Percentiles rank a stretch among this genome's conserved stretches.
phyloP scores from a whole-genome alignment of 2,888 invertebrate species.

The Candidula unifasciata region DNA sequence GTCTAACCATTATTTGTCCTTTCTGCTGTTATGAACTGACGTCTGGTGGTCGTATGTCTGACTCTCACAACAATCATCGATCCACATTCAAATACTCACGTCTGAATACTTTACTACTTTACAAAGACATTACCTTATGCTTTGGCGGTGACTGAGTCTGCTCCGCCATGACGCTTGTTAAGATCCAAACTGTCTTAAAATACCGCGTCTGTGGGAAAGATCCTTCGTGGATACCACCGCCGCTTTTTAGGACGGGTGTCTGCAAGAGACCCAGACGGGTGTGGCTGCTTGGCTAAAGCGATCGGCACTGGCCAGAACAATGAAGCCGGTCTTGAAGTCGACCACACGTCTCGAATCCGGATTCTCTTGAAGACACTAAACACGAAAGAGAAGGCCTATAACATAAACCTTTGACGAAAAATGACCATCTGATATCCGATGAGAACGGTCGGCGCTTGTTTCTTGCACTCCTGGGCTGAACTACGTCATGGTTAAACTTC shows the following conservation, averaged over 20 bases:
- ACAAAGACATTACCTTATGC: slow-evolving; percentile 21
- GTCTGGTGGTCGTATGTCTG: too few species aligned
- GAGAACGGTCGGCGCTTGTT: too few species aligned
- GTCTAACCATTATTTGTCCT: too few species aligned
- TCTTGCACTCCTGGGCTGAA: not conserved
- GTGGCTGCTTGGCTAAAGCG: not conserved
- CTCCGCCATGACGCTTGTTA: not conserved
- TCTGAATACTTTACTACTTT: too few species aligned
- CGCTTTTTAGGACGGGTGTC: not conserved
- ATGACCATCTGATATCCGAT: not conserved
- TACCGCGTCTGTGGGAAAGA: not conserved
- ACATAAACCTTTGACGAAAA: not conserved
- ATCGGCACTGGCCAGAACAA: too few species aligned
- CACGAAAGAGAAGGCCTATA: not conserved
- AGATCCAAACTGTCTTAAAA: not conserved
- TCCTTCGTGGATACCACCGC: not conserved
- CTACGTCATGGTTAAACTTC: not conserved
- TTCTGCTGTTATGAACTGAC: too few species aligned
- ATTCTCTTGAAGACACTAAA: not conserved
- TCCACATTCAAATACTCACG: too few species aligned
- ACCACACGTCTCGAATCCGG: not conserved
- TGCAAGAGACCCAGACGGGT: not conserved
- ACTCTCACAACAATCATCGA: too few species aligned
- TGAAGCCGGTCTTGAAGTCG: not conserved
- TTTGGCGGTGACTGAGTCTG: not conserved